A percentile compares a stretch with the other conserved stretches of the same genome.
Conservation (phyloP, 2,113 vertebrate genomes). For the Ptilorrhoa leucosticta region DNA sequence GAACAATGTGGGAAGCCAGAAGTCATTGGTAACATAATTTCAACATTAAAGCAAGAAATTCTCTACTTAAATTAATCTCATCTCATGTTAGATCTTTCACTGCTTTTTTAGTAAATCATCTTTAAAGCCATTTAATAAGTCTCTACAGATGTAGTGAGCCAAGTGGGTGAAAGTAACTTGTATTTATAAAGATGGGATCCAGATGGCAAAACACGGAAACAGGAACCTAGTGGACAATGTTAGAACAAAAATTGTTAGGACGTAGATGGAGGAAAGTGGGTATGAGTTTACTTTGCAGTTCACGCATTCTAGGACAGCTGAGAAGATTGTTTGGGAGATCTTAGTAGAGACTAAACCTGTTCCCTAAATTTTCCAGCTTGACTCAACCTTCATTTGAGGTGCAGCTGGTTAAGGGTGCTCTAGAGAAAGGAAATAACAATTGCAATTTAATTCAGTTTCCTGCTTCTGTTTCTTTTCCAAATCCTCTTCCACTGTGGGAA, state of each 20-base stretch:
- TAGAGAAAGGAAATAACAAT: not conserved
- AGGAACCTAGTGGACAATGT: not conserved
- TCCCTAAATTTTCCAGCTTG: not conserved
- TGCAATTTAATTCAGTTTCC: not conserved
- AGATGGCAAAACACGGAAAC: constrained; percentile 27
- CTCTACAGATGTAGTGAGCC: constrained; percentile 26
- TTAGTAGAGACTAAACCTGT: not conserved
- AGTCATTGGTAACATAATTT: constrained; percentile 5
- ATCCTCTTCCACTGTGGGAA: not conserved
- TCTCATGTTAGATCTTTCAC: constrained; percentile 45
- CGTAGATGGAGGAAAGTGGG: not conserved
- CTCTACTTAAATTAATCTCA: constrained; percentile 46
- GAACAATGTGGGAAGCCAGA: constrained; percentile 9
- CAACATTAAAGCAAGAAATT: constrained; percentile 25
- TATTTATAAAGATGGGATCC: constrained; percentile 54
- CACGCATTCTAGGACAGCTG: not conserved
- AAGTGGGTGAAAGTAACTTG: constrained; percentile 44
- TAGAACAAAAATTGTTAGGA: not conserved
- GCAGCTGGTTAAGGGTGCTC: not conserved
- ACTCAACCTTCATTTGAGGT: not conserved
- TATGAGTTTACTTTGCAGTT: not conserved
- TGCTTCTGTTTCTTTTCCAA: not conserved
- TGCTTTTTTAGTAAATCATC: constrained; percentile 61
- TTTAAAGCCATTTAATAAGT: constrained; percentile 57
- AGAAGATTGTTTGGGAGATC: not conserved